Conservation (phyloP, 2,888 invertebrate genomes). For the Zhengitettix transpicula region DNA sequence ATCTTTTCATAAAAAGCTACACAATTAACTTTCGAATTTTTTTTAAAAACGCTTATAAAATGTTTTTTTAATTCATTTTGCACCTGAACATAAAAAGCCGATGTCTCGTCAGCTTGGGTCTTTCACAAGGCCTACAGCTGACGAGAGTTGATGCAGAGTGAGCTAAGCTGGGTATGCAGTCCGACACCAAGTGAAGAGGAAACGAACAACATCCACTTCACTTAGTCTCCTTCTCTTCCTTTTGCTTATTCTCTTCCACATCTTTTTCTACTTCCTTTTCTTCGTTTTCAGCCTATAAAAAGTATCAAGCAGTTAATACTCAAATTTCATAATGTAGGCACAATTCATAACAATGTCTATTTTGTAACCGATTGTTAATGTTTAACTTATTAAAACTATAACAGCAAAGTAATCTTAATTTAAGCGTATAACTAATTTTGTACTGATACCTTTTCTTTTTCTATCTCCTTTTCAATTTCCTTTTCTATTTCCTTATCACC, state of each 20-base stretch:
- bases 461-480: slow-evolving; percentile 42
- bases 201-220: slow-evolving; percentile 18
- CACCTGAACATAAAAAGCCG: slow-evolving; percentile 8
- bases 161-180: slow-evolving; percentile 10
- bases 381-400: no score
- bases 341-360: neutral
- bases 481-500: slow-evolving; percentile 38
- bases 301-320: slow-evolving; percentile 2
- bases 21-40: slow-evolving; percentile 9
- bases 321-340: neutral
- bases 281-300: slow-evolving; percentile 56
- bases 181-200: slow-evolving; percentile 8
- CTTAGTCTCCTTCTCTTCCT: slow-evolving; percentile 38
- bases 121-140: neutral
- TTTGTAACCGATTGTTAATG: no score
- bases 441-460: slow-evolving; percentile 48
- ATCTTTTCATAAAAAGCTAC: slow-evolving; percentile 8
- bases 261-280: slow-evolving; percentile 44
- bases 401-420: no score
- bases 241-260: slow-evolving; percentile 45
- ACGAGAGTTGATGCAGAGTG: slow-evolving; percentile 5
- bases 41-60: slow-evolving; percentile 13
- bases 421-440: slow-evolving; percentile 28
- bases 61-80: slow-evolving; percentile 5
- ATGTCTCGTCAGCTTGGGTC: slow-evolving; percentile 1